Evolutionary conservation across 2,888 invertebrate genomes (phyloP).

Genomic region (Tridacna gigas): DNA sequence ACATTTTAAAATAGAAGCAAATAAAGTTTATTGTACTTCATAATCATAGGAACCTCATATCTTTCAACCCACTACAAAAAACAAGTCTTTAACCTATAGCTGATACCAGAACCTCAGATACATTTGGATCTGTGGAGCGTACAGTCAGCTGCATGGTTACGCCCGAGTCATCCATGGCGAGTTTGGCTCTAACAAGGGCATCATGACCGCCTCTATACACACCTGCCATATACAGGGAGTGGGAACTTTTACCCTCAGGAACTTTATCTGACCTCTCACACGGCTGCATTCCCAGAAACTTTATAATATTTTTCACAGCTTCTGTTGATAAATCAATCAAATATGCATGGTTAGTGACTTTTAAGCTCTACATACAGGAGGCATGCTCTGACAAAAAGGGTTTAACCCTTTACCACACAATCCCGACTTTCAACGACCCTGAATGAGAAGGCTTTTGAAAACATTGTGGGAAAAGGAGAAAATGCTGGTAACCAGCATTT

Average conservation of each 20-base stretch:
- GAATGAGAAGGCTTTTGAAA: neutral
- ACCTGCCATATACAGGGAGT: slow-evolving; percentile 93
- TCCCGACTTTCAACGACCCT: neutral
- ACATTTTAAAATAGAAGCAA: too few relatives aligned
- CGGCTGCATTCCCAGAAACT: slow-evolving; percentile 93
- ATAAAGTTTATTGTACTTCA: too few relatives aligned
- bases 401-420: too few relatives aligned
- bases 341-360: too few relatives aligned
- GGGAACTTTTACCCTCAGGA: slow-evolving; percentile 92
- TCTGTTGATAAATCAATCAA: slow-evolving; percentile 83
- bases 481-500: neutral
- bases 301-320: slow-evolving; percentile 93
- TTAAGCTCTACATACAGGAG: too few relatives aligned
- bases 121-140: slow-evolving; percentile 92
- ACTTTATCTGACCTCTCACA: slow-evolving; percentile 94
- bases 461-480: neutral
- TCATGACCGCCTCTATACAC: slow-evolving; percentile 96
- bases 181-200: slow-evolving; percentile 93
- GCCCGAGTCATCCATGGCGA: slow-evolving; percentile 90
- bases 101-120: slow-evolving; percentile 92
- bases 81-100: slow-evolving; percentile 81
- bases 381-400: too few relatives aligned
- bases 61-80: too few relatives aligned
- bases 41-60: too few relatives aligned
- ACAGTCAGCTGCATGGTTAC: slow-evolving; percentile 98